A percentile compares a stretch with the other conserved stretches of the same genome.
Conservation (phyloP, 2,888 invertebrate genomes). For the Drepana falcataria region DNA sequence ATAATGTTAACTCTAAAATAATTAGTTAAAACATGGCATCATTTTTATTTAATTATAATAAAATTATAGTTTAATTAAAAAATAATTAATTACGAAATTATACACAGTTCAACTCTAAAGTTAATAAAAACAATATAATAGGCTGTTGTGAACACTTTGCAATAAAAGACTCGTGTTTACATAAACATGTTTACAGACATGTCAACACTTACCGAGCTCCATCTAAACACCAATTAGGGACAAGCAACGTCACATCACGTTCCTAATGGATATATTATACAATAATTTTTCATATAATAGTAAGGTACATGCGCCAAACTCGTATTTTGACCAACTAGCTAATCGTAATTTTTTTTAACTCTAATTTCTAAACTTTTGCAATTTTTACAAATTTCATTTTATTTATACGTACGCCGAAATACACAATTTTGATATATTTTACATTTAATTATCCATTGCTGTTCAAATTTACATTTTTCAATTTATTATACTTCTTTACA, state of each 20-base stretch:
- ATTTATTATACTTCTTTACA: constrained; percentile 27
- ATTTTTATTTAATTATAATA: constrained; percentile 43
- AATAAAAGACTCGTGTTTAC: constrained; percentile 15
- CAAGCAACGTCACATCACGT: constrained; percentile 65
- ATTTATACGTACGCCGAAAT: constrained; percentile 51
- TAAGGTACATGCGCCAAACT: constrained; percentile 63
- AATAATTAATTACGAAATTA: constrained; percentile 21
- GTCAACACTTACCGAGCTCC: constrained; percentile 33
- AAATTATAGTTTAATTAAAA: constrained; percentile 33
- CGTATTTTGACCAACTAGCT: constrained; percentile 68
- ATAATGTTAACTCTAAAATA: constrained; percentile 58
- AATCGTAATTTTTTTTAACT: constrained; percentile 43
- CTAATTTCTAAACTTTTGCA: constrained; percentile 52
- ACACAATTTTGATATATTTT: constrained; percentile 50
- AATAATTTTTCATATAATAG: constrained; percentile 43
- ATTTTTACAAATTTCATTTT: constrained; percentile 59
- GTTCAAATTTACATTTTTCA: constrained; percentile 27
- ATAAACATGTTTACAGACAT: constrained; percentile 14
- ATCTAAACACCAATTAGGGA: constrained; percentile 68
- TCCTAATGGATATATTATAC: constrained; percentile 62
- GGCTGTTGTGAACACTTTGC: constrained; percentile 44
- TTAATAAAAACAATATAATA: constrained; percentile 28
- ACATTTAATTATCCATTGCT: constrained; percentile 33
- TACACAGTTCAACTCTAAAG: constrained; percentile 33
- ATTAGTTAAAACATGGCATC: constrained; percentile 74